A percentile compares a stretch with the other conserved stretches of the same genome.
phyloP scores from a whole-genome alignment of 2,113 vertebrate species.

The Sardina pilchardus region DNA sequence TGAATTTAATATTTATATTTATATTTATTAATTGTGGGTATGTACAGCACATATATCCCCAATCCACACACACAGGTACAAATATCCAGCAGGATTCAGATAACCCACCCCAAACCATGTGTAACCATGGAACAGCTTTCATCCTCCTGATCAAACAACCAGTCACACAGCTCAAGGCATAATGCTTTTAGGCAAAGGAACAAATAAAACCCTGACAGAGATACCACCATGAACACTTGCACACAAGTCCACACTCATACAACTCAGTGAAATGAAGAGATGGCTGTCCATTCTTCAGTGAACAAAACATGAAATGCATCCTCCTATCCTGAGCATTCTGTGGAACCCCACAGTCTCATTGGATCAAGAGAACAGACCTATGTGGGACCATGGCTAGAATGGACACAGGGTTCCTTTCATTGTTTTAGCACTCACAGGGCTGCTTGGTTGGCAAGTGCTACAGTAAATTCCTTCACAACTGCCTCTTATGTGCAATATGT shows the following conservation, averaged over 20 bases:
- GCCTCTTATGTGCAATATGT: too few relatives aligned
- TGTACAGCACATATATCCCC: not conserved
- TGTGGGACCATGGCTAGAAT: not conserved
- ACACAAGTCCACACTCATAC: too few relatives aligned
- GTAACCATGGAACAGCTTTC: not conserved
- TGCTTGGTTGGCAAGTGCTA: not conserved
- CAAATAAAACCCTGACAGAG: not conserved
- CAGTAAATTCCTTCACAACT: too few relatives aligned
- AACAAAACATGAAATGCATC: not conserved
- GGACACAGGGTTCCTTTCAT: not conserved
- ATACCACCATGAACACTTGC: not conserved
- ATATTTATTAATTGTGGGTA: not conserved
- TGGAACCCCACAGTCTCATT: not conserved
- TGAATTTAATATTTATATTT: not conserved
- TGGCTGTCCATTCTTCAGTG: too few relatives aligned
- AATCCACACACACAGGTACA: not conserved
- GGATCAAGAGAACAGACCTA: not conserved
- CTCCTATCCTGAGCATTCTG: not conserved
- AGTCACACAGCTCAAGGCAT: not conserved
- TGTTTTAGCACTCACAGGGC: not conserved
- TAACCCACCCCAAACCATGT: not conserved
- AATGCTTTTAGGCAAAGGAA: not conserved
- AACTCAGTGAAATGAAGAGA: not conserved
- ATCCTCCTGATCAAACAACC: not conserved
- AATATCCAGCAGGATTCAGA: not conserved